phyloP scores from a whole-genome alignment of 2,113 vertebrate genomes.

The Tonatia bakeri region DNA sequence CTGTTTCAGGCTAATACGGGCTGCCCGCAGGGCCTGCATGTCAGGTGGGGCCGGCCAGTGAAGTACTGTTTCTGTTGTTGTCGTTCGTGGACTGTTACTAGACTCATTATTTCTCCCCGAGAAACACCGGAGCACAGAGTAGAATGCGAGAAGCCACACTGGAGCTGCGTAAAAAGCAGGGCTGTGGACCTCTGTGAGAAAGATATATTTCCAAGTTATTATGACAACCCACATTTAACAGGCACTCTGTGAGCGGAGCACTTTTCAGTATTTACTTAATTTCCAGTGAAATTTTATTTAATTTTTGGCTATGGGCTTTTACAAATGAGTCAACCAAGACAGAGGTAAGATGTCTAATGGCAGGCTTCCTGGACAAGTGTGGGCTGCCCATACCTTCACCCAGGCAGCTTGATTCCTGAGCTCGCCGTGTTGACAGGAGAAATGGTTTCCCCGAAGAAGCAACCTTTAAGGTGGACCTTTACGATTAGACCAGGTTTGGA shows the following conservation, averaged over 20 bases:
- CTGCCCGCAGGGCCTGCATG: background rate
- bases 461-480: background rate
- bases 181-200: rapidly evolving
- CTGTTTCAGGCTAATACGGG: background rate
- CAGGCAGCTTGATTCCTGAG: background rate
- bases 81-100: background rate
- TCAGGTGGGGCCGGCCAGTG: too few species aligned
- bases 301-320: background rate
- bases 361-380: background rate
- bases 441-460: background rate
- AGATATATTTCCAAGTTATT: background rate
- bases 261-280: background rate
- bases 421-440: background rate
- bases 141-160: background rate
- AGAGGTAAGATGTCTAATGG: background rate
- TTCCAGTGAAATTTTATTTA: background rate
- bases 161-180: background rate
- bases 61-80: background rate
- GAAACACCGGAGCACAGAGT: background rate
- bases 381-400: too few species aligned
- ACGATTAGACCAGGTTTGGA: background rate
- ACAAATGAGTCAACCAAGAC: background rate
- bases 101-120: background rate
- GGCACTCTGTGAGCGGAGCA: background rate
- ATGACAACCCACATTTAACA: background rate